Base-by-base conservation (phyloP, 2,113 vertebrate species). In the Etheostoma spectabile region DNA sequence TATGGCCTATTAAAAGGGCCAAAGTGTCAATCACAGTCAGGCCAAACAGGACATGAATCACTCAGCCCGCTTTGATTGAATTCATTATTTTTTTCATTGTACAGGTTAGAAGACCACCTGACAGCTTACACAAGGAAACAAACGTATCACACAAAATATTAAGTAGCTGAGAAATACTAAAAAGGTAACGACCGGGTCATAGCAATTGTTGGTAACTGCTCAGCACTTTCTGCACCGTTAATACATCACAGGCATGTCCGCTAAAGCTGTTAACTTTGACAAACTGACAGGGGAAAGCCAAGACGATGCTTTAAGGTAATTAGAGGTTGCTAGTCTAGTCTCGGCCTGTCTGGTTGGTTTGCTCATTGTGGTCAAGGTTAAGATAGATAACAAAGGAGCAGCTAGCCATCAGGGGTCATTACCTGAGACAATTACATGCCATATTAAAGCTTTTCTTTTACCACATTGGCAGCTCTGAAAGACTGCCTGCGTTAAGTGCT, bases 351-450 rank as follows among this genome's bases (percentile, higher is more conserved):
- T 75, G 78, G 73, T 27, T 46, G 69, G 42, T 86, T 81, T 66
- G 5, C 33, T 74, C 59, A 72, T 61, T 48, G 62, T 76, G 78
- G 79, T 86, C 89, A 93, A 89, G 82, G 87, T 86, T 90, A 86
- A 78, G 64, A 69, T 15, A 30, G 69, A 73, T 55, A 84, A 92
- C 88, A 93, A 92, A 85, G 56, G 51, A 72, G 55, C n/a, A 72
- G 66, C 15, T 62, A 56, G 55, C 82, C 70, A 82, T 89, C 74
- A 82, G 22, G 21, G 68, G 53, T 66, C 72, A 91, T 91, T 89
- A 90, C 73, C 83, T 66, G 67, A 66, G 49, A 59, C 71, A 75
- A 53, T 91, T 88, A 86, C 70, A 80, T 53, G 21, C 55, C 19
- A 60, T 27, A 66, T 79, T 68, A 67, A 83, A 82, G 67, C 35